These are phyloP conservation scores for Pristiophorus japonicus DNA, from an alignment of 2,113 vertebrate species.

Conservation along the genomic window DNA sequence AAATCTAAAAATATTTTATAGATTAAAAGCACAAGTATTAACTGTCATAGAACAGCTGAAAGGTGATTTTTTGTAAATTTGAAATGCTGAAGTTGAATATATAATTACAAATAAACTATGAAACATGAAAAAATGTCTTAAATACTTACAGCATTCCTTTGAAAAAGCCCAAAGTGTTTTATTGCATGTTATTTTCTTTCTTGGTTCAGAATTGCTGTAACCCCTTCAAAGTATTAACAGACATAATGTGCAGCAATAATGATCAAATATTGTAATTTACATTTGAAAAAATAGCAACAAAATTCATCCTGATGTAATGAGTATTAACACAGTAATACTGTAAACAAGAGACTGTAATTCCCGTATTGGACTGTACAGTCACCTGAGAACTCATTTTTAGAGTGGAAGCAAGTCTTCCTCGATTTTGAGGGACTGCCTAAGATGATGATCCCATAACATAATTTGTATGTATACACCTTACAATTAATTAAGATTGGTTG, in stretches of 20 bases:
- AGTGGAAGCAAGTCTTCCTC: too few species aligned
- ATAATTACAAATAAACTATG: not conserved
- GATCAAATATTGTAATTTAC: not conserved
- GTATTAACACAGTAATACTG: not conserved
- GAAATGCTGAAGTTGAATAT: not conserved
- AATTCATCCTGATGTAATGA: not conserved
- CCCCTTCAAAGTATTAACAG: not conserved
- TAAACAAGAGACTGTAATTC: too few species aligned
- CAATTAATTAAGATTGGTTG: slow-evolving; percentile 3
- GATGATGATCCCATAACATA: not conserved
- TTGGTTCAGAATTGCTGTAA: not conserved
- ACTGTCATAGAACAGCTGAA: not conserved
- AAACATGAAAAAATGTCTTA: not conserved
- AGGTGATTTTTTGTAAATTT: not conserved
- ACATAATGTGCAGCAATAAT: not conserved
- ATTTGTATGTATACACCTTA: not conserved
- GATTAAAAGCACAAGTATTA: not conserved
- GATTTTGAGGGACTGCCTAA: too few species aligned
- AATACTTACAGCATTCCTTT: not conserved
- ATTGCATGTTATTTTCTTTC: not conserved
- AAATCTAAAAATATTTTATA: not conserved
- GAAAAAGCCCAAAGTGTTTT: not conserved
- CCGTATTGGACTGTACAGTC: too few species aligned
- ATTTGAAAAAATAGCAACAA: not conserved
- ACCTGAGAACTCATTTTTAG: too few species aligned